Evolutionary conservation across 1,140 invertebrate species (phyloP).

Genomic region (Drosophila athabasca): DNA sequence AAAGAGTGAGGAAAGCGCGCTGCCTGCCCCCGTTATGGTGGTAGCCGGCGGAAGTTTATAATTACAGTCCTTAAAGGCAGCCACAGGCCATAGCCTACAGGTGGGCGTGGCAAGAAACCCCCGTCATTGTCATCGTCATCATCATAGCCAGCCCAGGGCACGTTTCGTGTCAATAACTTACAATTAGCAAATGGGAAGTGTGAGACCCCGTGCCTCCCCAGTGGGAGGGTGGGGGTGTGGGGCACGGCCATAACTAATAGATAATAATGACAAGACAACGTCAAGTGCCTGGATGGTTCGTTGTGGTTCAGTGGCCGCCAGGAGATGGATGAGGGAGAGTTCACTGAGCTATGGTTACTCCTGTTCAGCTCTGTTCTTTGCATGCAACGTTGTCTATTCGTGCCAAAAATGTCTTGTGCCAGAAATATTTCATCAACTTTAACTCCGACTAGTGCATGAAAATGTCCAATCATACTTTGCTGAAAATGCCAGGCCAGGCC

Average conservation of each 20-base stretch:
- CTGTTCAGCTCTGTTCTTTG: background rate
- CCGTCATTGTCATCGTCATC: slow-evolving; percentile 13
- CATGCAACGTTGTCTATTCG: slow-evolving; percentile 24
- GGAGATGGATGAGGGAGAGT: slow-evolving; percentile 30
- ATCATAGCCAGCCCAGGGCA: slow-evolving; percentile 35
- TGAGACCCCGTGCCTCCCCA: background rate
- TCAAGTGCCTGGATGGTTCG: slow-evolving; percentile 37
- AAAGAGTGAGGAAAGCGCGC: background rate
- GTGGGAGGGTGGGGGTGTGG: slow-evolving; percentile 1
- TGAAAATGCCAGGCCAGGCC: too few relatives aligned
- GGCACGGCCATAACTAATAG: slow-evolving; percentile 54
- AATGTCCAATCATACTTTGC: background rate
- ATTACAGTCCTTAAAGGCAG: slow-evolving; percentile 28
- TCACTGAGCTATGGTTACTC: slow-evolving; percentile 30
- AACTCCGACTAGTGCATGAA: too few relatives aligned
- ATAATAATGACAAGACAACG: slow-evolving; percentile 62
- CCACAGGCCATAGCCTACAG: slow-evolving; percentile 13
- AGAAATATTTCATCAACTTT: slow-evolving; percentile 4
- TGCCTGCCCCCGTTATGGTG: background rate
- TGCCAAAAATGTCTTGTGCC: slow-evolving; percentile 20
- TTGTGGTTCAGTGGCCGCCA: slow-evolving; percentile 27
- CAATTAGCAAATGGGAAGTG: slow-evolving; percentile 47
- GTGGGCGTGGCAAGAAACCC: slow-evolving; percentile 30
- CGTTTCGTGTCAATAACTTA: slow-evolving; percentile 66
- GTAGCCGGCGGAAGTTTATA: slow-evolving; percentile 52